Percentiles rank a stretch among this genome's conserved stretches.
Evolutionary conservation across 2,888 invertebrate species (phyloP).

Genomic region (Amorpha juglandis): DNA sequence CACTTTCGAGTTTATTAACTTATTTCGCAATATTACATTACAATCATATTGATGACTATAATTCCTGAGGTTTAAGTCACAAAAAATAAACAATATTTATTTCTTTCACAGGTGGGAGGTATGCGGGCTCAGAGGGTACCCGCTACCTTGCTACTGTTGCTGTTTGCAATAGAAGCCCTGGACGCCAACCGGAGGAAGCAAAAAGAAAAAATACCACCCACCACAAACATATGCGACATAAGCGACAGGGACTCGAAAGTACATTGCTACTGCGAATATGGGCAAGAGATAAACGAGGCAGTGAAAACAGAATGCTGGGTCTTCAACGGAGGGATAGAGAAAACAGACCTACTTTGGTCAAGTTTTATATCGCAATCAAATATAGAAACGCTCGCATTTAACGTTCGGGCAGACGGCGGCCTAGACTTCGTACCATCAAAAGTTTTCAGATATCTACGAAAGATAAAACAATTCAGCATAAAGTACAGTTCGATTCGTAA

Average conservation of each 20-base stretch:
- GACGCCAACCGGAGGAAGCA: slow-evolving; percentile 76
- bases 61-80: background rate
- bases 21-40: too few relatives aligned
- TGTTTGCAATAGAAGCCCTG: slow-evolving; percentile 76
- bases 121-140: slow-evolving; percentile 80
- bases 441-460: slow-evolving; percentile 86
- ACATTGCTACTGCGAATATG: slow-evolving; percentile 87
- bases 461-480: slow-evolving; percentile 87
- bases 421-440: slow-evolving; percentile 90
- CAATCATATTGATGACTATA: too few relatives aligned
- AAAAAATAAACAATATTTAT: slow-evolving; percentile 30
- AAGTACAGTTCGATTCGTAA: slow-evolving; percentile 89
- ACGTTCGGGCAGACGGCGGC: slow-evolving; percentile 87
- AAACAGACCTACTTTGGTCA: slow-evolving; percentile 88
- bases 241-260: slow-evolving; percentile 83
- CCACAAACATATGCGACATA: slow-evolving; percentile 83
- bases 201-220: slow-evolving; percentile 66
- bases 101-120: slow-evolving; percentile 77
- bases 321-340: slow-evolving; percentile 87
- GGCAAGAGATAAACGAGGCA: slow-evolving; percentile 83
- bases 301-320: slow-evolving; percentile 91
- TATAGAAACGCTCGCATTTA: slow-evolving; percentile 88
- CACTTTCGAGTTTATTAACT: too few relatives aligned
- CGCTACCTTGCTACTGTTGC: slow-evolving; percentile 81
- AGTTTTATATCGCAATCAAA: slow-evolving; percentile 89